These are phyloP conservation scores for Notothenia coriiceps DNA, from an alignment of 2,113 vertebrate species.

Conservation along the genomic window DNA sequence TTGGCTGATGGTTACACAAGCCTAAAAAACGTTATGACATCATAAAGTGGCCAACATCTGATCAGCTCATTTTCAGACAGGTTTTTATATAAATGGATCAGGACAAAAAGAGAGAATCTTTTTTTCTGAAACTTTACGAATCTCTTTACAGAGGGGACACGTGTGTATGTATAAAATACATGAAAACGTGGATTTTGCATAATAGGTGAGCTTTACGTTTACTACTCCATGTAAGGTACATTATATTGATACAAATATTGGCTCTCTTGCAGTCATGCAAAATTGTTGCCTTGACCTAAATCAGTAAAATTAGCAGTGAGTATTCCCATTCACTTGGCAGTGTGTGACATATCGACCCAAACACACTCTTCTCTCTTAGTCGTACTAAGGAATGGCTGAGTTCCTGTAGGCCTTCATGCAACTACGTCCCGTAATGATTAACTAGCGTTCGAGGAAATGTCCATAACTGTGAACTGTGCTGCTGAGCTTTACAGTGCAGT, in stretches of 20 bases:
- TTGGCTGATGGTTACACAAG: too few species aligned
- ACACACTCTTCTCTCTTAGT: background rate
- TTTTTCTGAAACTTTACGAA: too few species aligned
- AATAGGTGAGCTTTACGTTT: background rate
- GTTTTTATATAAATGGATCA: too few species aligned
- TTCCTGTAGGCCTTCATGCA: background rate
- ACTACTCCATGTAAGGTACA: background rate
- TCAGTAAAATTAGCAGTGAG: slow-evolving; percentile 28
- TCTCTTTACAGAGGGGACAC: too few species aligned
- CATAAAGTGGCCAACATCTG: too few species aligned
- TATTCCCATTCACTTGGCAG: slow-evolving; percentile 28
- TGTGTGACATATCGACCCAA: background rate
- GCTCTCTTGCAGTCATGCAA: background rate
- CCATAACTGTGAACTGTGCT: background rate
- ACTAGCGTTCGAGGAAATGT: slow-evolving; percentile 1
- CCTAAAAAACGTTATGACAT: too few species aligned
- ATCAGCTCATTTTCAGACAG: too few species aligned
- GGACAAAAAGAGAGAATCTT: too few species aligned
- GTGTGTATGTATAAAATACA: too few species aligned
- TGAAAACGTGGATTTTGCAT: too few species aligned
- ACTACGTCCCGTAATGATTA: slow-evolving; percentile 41
- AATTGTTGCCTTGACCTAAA: slow-evolving; percentile 33
- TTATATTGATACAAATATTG: background rate
- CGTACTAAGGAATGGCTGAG: background rate
- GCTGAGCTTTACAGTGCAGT: slow-evolving; percentile 10